A percentile compares a stretch with the other conserved stretches of the same genome.
Conservation (phyloP, 2,888 invertebrate genomes). For the Arge pagana region DNA sequence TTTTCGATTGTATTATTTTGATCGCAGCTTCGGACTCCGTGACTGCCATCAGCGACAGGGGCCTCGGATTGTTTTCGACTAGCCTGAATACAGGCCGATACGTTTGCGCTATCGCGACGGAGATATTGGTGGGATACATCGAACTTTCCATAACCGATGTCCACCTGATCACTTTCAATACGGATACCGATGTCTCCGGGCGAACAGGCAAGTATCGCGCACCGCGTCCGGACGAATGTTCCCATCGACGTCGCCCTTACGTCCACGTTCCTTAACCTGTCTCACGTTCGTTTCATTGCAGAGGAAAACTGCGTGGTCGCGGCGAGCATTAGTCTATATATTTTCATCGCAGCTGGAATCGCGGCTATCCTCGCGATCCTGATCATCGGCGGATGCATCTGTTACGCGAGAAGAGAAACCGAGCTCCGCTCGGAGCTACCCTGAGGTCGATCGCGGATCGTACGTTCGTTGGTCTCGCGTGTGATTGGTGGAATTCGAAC, state of each 20-base stretch:
- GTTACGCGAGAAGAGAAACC: constrained; percentile 3
- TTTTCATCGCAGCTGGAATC: constrained; percentile 32
- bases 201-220: constrained; percentile 32
- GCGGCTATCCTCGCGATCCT: constrained; percentile 24
- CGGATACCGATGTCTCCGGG: constrained; percentile 14
- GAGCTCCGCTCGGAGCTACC: constrained; percentile 11
- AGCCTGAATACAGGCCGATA: constrained; percentile 26
- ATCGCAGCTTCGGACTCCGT: constrained; percentile 19
- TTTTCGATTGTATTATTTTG: neutral
- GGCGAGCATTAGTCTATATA: constrained; percentile 23
- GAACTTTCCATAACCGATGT: constrained; percentile 31
- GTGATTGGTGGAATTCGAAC: neutral
- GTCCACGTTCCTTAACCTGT: no score
- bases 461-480: no score
- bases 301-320: constrained; percentile 33
- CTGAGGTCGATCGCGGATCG: neutral
- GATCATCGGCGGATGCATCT: constrained; percentile 20
- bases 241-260: no score
- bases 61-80: constrained; percentile 32
- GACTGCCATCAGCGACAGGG: constrained; percentile 22
- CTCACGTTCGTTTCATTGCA: constrained; percentile 28
- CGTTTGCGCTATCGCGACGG: constrained; percentile 28
- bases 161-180: constrained; percentile 38
- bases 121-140: constrained; percentile 18
- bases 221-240: no score